phyloP scores from a whole-genome alignment of 2,888 invertebrate species.

The Cephonodes hylas region DNA sequence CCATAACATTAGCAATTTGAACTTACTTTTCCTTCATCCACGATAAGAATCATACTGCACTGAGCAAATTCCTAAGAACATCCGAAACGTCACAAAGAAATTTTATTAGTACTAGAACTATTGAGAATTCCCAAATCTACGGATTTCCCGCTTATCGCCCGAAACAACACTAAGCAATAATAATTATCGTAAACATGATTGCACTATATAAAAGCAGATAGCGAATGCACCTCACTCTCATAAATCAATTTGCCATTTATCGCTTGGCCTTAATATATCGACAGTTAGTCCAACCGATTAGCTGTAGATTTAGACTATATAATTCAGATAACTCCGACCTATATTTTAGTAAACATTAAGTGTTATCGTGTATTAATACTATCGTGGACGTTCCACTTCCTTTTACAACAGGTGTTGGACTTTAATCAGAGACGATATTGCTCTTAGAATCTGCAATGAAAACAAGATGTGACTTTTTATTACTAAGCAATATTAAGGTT shows the following conservation, averaged over 20 bases:
- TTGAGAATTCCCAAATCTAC: background rate
- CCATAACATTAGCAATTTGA: too few relatives aligned
- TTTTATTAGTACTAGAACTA: background rate
- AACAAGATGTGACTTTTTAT: too few relatives aligned
- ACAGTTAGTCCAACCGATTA: background rate
- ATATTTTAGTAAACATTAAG: background rate
- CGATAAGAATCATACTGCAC: too few relatives aligned
- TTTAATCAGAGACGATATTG: background rate
- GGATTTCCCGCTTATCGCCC: background rate
- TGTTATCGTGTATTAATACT: background rate
- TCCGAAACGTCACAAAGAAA: too few relatives aligned
- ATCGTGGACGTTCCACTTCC: background rate
- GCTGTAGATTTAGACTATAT: background rate
- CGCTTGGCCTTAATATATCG: background rate
- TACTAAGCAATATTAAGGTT: too few relatives aligned
- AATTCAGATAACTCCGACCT: background rate
- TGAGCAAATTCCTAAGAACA: too few relatives aligned
- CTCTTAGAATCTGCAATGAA: background rate
- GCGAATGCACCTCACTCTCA: background rate
- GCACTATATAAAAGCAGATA: background rate
- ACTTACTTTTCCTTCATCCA: too few relatives aligned
- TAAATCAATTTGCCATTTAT: constrained; percentile 1
- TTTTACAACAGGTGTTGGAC: background rate
- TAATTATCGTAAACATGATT: background rate
- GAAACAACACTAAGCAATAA: background rate